These are phyloP conservation scores for Villa cingulata DNA, from an alignment of 2,888 invertebrate genomes.

Conservation along the genomic window DNA sequence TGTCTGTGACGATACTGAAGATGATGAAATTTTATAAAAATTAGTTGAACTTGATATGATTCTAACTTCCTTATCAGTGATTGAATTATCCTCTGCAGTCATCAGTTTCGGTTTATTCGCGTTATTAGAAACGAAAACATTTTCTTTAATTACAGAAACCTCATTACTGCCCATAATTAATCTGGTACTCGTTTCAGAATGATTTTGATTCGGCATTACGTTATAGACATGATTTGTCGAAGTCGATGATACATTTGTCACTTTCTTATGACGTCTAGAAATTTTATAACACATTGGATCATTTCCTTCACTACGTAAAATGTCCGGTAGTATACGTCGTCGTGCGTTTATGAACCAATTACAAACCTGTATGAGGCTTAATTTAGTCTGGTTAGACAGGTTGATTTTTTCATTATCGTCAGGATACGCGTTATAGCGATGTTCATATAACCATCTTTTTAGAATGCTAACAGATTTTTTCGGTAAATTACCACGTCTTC, in stretches of 20 bases:
- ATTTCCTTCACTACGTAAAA: slow-evolving; percentile 84
- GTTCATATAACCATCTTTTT: slow-evolving; percentile 86
- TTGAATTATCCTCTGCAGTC: too few relatives aligned
- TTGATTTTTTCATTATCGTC: slow-evolving; percentile 83
- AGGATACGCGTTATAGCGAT: slow-evolving; percentile 89
- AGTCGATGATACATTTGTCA: slow-evolving; percentile 44
- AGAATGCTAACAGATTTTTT: slow-evolving; percentile 86
- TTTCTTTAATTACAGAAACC: too few relatives aligned
- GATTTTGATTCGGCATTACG: too few relatives aligned
- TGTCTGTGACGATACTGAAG: too few relatives aligned
- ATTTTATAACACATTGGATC: slow-evolving; percentile 87
- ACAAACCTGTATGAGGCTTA: slow-evolving; percentile 82
- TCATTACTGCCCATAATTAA: too few relatives aligned
- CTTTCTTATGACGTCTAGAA: slow-evolving; percentile 75
- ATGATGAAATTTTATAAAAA: too few relatives aligned
- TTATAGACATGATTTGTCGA: too few relatives aligned
- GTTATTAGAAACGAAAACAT: too few relatives aligned
- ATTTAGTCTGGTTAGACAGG: slow-evolving; percentile 70
- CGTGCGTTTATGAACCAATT: slow-evolving; percentile 96
- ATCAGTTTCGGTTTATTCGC: too few relatives aligned
- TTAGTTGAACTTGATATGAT: too few relatives aligned
- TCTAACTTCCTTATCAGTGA: too few relatives aligned
- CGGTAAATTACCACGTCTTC: slow-evolving; percentile 79
- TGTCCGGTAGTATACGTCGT: slow-evolving; percentile 80
- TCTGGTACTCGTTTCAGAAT: too few relatives aligned